Evolutionary conservation across 2,888 invertebrate genomes (phyloP).

Genomic region (Dione juno): DNA sequence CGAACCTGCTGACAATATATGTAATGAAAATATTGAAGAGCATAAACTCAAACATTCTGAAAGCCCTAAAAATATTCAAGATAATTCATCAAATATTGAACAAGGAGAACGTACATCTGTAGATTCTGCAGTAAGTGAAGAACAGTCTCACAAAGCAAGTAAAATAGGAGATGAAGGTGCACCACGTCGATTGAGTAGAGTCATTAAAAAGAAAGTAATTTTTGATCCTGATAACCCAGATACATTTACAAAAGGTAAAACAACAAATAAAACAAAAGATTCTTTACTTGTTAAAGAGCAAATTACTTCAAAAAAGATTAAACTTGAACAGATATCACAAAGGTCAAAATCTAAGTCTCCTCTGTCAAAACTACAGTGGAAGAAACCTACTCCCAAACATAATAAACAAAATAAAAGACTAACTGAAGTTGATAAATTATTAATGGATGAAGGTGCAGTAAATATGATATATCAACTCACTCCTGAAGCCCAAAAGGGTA

Average conservation of each 20-base stretch:
- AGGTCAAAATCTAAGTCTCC: conserved; percentile 69
- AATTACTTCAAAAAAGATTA: conserved; percentile 60
- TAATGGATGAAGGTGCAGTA: conserved; percentile 94
- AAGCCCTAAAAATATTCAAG: conserved; percentile 50
- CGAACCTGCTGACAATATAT: conserved; percentile 58
- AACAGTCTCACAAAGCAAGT: conserved; percentile 51
- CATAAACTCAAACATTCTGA: conserved; percentile 51
- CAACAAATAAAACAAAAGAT: conserved; percentile 60
- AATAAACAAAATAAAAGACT: conserved; percentile 82
- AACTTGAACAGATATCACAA: conserved; percentile 55
- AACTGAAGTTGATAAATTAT: conserved; percentile 89
- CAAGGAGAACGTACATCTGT: conserved; percentile 51
- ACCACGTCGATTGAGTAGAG: conserved; percentile 74
- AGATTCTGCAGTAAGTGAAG: conserved; percentile 59
- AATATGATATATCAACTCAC: conserved; percentile 93
- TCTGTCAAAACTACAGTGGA: conserved; percentile 71
- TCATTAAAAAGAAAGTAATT: conserved; percentile 89
- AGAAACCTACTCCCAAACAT: conserved; percentile 75
- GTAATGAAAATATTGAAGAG: conserved; percentile 38
- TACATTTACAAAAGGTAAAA: conserved; percentile 75
- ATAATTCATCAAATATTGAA: conserved; percentile 51
- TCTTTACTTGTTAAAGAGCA: conserved; percentile 55
- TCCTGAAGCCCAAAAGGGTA: conserved; percentile 77
- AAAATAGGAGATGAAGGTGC: conserved; percentile 65
- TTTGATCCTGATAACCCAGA: conserved; percentile 88